Evolutionary conservation across 2,113 vertebrate species (phyloP), one percentile per base, ranked within the genome.

Genomic region (Cacatua alba): DNA sequence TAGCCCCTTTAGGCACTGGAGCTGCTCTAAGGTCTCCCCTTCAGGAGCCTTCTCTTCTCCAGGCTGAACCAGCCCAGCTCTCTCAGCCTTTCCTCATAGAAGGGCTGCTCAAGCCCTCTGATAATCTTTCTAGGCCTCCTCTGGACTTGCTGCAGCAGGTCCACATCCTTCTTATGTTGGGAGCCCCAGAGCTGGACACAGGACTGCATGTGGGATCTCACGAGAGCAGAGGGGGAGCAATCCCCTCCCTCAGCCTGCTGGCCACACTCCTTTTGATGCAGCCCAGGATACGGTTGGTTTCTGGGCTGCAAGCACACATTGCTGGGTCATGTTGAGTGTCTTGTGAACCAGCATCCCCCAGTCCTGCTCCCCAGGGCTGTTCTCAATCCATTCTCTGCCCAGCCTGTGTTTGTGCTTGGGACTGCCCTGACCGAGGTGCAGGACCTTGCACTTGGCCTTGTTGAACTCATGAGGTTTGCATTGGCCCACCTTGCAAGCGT

Each of bases 191-290:
- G 7, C 26, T 51, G 65, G 21, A 51, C 4, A 6, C 41, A 64
- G 18, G 17, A 37, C 9, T 59, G 6, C 51, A 78, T n/a, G 8
- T 39, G 10, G 10, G 23, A 8, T 57, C 4, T 33, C 51, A 57
- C 18, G 8, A 9, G 20, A 2, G 1, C 15, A 13, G 57, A 57
- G 57, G 21, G 17, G 8, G 9, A 35, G 57, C 49, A 57, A 9
- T 29, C 15, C 24, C 31, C 9, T 79, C 26, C 33, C 31, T 51
- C 7, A 2, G 16, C 15, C 26, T 78, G 23, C 49, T 71, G 65
- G 3, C 26, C 18, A 4, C 0, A 0, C 7, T 65, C 10, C 49
- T 59, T 17, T 51, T 28, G 65, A 4, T 43, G 14, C 35, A 49
- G 57, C 33, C 3, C 57, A 43, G 41, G 4, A 43, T 5, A 28